Evolutionary conservation across 2,888 invertebrate species (phyloP).

Genomic region (Pseudanteris insignis): DNA sequence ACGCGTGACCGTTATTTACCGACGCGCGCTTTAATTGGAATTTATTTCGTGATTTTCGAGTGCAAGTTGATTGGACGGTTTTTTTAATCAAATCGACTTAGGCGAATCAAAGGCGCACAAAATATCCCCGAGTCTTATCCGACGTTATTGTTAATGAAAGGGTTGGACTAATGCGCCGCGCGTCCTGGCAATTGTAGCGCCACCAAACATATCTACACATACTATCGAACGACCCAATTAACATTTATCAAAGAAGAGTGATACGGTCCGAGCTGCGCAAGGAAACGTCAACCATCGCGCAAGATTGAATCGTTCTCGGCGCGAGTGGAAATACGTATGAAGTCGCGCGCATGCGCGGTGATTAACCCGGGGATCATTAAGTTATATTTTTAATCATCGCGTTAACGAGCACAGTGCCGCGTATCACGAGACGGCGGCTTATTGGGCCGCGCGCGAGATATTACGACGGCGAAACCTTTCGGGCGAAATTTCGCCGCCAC

Average conservation of each 20-base stretch:
- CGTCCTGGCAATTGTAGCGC: no score
- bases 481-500: conserved; percentile 35
- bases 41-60: conserved; percentile 36
- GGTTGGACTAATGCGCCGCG: no score
- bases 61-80: conserved; percentile 12
- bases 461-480: conserved; percentile 31
- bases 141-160: no score
- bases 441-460: conserved; percentile 34
- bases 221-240: conserved; percentile 16
- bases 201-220: no score
- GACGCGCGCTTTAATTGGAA: conserved; percentile 33
- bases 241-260: conserved; percentile 10
- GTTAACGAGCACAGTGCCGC: conserved; percentile 37
- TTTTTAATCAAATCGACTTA: conserved; percentile 33
- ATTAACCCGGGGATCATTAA: conserved; percentile 35
- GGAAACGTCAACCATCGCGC: conserved; percentile 13
- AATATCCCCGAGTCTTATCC: no score
- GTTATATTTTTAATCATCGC: conserved; percentile 37
- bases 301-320: conserved; percentile 29
- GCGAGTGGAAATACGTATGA: conserved; percentile 1
- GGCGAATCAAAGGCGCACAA: no score
- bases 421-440: conserved; percentile 32
- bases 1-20: conserved; percentile 28
- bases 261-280: conserved; percentile 1
- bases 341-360: conserved; percentile 19